A percentile compares a stretch with the other conserved stretches of the same genome.
Conservation (phyloP, 2,888 invertebrate genomes). For the Dryobota labecula region DNA sequence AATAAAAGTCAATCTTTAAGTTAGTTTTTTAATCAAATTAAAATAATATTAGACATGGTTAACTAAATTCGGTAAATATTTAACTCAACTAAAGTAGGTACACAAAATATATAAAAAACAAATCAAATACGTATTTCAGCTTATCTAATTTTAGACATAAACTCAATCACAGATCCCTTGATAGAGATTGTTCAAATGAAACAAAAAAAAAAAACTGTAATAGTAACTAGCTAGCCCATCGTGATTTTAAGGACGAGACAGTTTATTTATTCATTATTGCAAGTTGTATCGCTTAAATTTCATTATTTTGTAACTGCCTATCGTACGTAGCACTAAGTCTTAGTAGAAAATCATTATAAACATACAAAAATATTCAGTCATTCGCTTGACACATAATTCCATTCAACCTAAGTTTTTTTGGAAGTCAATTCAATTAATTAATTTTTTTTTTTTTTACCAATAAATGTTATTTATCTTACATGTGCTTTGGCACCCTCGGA, state of each 20-base stretch:
- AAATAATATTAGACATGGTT: slow-evolving; percentile 40
- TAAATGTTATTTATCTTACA: slow-evolving; percentile 27
- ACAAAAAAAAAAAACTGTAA: slow-evolving; percentile 11
- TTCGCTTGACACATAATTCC: slow-evolving; percentile 3
- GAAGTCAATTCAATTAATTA: slow-evolving; percentile 11
- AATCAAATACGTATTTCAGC: slow-evolving; percentile 34
- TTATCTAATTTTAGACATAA: slow-evolving; percentile 36
- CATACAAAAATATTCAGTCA: slow-evolving; percentile 47
- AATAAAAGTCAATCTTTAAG: slow-evolving; percentile 31
- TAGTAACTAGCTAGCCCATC: neutral
- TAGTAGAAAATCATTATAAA: slow-evolving; percentile 34
- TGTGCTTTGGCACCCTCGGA: neutral
- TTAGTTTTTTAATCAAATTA: slow-evolving; percentile 55
- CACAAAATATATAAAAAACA: slow-evolving; percentile 2
- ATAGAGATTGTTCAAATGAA: slow-evolving; percentile 1
- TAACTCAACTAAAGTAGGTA: slow-evolving; percentile 41
- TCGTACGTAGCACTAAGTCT: slow-evolving; percentile 16
- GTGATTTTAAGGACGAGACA: neutral
- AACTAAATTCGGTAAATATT: slow-evolving; percentile 48
- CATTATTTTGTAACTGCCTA: slow-evolving; percentile 24
- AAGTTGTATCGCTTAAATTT: neutral
- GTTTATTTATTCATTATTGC: neutral
- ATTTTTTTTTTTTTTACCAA: slow-evolving; percentile 3
- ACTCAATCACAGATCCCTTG: slow-evolving; percentile 54
- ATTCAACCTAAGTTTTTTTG: slow-evolving; percentile 8